These are phyloP conservation scores for Hydropsyche betteni DNA, from an alignment of 2,888 invertebrate species.

Conservation along the genomic window DNA sequence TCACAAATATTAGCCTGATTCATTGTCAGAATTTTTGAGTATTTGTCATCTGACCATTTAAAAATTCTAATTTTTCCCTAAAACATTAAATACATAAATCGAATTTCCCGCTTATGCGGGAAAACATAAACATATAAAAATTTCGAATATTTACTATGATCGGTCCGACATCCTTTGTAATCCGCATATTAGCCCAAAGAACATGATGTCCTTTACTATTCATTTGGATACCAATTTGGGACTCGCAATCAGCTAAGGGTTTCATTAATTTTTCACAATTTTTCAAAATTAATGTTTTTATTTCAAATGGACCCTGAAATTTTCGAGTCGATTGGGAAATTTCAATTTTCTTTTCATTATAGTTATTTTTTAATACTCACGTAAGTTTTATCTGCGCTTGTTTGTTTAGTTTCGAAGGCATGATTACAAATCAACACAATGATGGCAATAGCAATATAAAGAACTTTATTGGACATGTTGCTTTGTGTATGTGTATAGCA, in stretches of 20 bases:
- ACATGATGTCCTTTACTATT: background rate
- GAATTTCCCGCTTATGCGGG: background rate
- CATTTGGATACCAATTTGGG: background rate
- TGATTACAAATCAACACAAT: background rate
- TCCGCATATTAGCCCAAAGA: background rate
- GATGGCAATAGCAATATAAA: background rate
- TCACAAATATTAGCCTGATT: constrained; percentile 6
- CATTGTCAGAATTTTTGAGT: background rate
- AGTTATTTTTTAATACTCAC: background rate
- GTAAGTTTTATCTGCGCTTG: background rate
- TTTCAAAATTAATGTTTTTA: background rate
- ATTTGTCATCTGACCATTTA: background rate
- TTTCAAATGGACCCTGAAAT: constrained; percentile 4
- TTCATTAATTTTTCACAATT: constrained; percentile 20
- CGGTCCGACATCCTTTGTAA: background rate
- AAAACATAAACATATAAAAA: constrained; percentile 17
- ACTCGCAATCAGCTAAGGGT: background rate
- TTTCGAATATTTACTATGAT: background rate
- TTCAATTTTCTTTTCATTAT: too few species aligned
- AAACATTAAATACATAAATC: background rate
- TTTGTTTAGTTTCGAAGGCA: background rate
- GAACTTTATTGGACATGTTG: background rate
- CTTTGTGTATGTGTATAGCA: background rate
- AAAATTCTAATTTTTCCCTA: constrained; percentile 8
- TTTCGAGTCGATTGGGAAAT: too few species aligned